Evolutionary conservation across 2,113 vertebrate genomes (phyloP).

Genomic region (Peromyscus californicus): DNA sequence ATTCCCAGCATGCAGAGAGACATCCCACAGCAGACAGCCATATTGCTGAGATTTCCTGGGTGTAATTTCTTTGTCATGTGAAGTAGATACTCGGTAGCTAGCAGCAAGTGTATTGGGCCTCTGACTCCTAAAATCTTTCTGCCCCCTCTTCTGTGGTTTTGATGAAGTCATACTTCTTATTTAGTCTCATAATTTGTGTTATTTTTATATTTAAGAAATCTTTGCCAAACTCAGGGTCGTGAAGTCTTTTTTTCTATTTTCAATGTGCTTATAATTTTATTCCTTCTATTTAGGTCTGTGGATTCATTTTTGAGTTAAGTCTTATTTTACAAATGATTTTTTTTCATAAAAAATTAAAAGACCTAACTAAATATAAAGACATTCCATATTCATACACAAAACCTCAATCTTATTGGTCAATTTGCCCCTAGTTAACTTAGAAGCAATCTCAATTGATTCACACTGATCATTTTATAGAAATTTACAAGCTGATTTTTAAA

Average conservation of each 20-base stretch:
- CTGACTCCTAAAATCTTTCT: not conserved
- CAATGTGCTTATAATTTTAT: constrained; percentile 28
- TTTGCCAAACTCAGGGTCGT: not conserved
- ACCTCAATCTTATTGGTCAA: not conserved
- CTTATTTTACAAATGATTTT: constrained; percentile 32
- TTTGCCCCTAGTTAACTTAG: not conserved
- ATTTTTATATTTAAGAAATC: not conserved
- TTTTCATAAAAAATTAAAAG: constrained; percentile 33
- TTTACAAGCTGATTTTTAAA: constrained; percentile 36
- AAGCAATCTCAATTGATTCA: not conserved
- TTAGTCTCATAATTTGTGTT: constrained; percentile 7
- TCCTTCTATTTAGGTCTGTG: not conserved
- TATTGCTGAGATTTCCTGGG: not conserved
- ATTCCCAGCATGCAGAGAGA: too few relatives aligned
- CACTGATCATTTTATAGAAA: not conserved
- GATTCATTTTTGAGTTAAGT: constrained; percentile 31
- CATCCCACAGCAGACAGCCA: not conserved
- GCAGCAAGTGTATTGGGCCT: not conserved
- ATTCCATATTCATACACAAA: not conserved
- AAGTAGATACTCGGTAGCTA: not conserved
- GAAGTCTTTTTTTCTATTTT: not conserved
- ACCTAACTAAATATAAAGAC: not conserved
- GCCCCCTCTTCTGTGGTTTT: not conserved
- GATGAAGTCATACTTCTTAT: not conserved
- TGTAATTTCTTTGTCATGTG: too few relatives aligned